Evolutionary conservation across 2,113 vertebrate species (phyloP).

Genomic region (Aldabrachelys gigantea): DNA sequence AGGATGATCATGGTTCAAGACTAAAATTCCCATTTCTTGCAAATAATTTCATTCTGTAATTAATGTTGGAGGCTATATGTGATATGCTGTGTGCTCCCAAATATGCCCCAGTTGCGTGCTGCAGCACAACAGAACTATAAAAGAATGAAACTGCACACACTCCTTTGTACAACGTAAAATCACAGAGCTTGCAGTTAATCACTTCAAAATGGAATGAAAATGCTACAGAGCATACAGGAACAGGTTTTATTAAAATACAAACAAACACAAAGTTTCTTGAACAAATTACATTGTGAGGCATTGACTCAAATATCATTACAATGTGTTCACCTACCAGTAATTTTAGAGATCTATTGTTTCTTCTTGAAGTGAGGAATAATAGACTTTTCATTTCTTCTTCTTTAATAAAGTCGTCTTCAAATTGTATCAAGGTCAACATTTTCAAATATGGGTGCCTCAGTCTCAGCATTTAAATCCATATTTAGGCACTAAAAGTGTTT

Average conservation of each 20-base stretch:
- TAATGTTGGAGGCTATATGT: constrained; percentile 9
- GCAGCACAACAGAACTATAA: background rate
- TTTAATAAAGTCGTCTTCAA: background rate
- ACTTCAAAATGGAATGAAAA: constrained; percentile 25
- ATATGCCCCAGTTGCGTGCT: background rate
- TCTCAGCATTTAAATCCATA: background rate
- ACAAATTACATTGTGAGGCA: constrained; percentile 7
- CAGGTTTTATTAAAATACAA: constrained; percentile 26
- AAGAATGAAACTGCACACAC: background rate
- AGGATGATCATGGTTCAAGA: constrained; percentile 20
- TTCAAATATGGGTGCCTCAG: background rate
- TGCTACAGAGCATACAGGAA: background rate
- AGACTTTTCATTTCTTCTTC: background rate
- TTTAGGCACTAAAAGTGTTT: constrained; percentile 20
- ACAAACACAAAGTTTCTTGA: background rate
- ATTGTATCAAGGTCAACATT: background rate
- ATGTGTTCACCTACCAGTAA: background rate
- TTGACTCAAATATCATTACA: background rate
- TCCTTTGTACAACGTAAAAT: background rate
- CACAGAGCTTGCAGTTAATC: background rate
- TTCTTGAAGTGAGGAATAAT: background rate
- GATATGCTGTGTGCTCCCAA: background rate
- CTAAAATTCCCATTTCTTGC: constrained; percentile 26
- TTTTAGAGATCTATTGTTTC: constrained; percentile 15
- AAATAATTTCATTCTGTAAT: constrained; percentile 30